These are phyloP conservation scores for Heliothis peltigera DNA, from an alignment of 2,888 invertebrate genomes.

Conservation along the genomic window DNA sequence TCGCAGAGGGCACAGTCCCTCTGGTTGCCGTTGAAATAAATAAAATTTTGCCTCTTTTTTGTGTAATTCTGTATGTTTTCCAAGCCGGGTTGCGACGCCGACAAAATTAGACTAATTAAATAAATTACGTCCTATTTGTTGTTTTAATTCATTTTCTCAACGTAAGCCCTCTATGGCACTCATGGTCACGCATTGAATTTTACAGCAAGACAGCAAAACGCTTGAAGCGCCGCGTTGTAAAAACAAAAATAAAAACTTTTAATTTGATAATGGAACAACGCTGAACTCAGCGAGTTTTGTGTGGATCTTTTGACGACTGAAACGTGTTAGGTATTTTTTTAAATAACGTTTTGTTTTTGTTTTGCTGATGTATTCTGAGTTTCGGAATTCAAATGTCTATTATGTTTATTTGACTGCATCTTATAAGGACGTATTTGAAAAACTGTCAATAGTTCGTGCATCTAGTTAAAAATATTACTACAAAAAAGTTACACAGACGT, in stretches of 20 bases:
- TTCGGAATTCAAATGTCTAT: too few relatives aligned
- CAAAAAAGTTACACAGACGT: too few relatives aligned
- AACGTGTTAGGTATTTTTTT: not conserved
- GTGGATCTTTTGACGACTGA: constrained; percentile 1
- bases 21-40: not conserved
- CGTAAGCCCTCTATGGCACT: constrained; percentile 27
- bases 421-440: too few relatives aligned
- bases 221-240: constrained; percentile 24
- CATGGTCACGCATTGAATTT: constrained; percentile 42
- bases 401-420: too few relatives aligned
- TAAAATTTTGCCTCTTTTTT: constrained; percentile 1
- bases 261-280: constrained; percentile 43
- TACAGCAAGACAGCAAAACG: constrained; percentile 22
- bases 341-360: not conserved
- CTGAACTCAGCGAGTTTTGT: constrained; percentile 17
- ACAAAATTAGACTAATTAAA: constrained; percentile 31
- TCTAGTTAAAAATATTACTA: too few relatives aligned
- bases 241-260: constrained; percentile 55
- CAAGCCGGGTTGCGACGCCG: not conserved
- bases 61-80: not conserved
- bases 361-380: not conserved
- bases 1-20: too few relatives aligned
- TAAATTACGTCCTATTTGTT: constrained; percentile 24
- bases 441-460: too few relatives aligned
- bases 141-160: constrained; percentile 33